Percentiles rank a stretch among this genome's conserved stretches.
These are phyloP conservation scores for Echinarachnius parma DNA, from an alignment of 53 echinoderm and acorn worm genomes.

Conservation along the genomic window DNA sequence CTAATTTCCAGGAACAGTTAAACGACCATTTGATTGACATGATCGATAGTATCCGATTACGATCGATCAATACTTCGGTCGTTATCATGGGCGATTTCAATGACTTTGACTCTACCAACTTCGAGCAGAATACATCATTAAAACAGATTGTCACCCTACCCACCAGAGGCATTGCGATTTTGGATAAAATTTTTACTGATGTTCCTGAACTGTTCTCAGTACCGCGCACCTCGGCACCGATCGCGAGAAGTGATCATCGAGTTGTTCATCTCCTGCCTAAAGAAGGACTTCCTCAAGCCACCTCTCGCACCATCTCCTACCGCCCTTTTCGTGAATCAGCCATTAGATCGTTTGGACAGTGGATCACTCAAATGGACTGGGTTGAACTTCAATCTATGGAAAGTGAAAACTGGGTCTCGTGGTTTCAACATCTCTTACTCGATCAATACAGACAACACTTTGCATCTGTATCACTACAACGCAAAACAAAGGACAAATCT, in stretches of 20 bases:
- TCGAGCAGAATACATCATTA: constrained; percentile 19
- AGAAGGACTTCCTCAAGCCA: background rate
- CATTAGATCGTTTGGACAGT: constrained; percentile 41
- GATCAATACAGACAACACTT: constrained; percentile 28
- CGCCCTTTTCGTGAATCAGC: constrained; percentile 45
- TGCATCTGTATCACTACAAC: constrained; percentile 22
- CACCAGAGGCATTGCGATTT: constrained; percentile 12
- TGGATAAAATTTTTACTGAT: constrained; percentile 47
- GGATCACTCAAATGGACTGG: constrained; percentile 40
- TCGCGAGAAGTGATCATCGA: constrained; percentile 33
- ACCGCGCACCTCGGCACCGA: constrained; percentile 5
- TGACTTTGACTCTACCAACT: constrained; percentile 11
- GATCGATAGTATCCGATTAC: too few relatives aligned
- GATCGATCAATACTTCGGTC: background rate
- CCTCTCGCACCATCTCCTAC: background rate
- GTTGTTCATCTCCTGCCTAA: constrained; percentile 13
- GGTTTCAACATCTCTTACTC: background rate
- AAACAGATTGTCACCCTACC: constrained; percentile 10
- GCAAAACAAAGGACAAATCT: constrained; percentile 32
- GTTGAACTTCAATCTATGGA: background rate
- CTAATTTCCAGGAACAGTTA: too few relatives aligned
- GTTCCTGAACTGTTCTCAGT: too few relatives aligned
- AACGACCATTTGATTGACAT: too few relatives aligned
- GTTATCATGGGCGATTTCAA: constrained; percentile 52
- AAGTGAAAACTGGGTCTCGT: constrained; percentile 1